phyloP scores from a whole-genome alignment of 1,140 invertebrate genomes.

The Calliopsis andreniformis region DNA sequence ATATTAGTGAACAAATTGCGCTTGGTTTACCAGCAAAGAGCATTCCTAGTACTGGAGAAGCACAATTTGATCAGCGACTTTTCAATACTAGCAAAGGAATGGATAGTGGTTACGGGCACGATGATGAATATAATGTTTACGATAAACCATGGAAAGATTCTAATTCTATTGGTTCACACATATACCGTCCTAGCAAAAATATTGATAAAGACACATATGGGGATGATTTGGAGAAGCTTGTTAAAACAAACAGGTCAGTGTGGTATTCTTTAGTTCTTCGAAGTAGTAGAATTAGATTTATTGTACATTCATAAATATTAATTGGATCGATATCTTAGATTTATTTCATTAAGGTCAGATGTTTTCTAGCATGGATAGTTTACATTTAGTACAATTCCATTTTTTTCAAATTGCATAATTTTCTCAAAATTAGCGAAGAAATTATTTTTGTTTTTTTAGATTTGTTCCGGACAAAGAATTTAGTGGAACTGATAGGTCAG shows the following conservation, averaged over 20 bases:
- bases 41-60: slow-evolving; percentile 86
- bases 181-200: slow-evolving; percentile 96
- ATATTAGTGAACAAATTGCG: slow-evolving; percentile 99
- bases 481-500: slow-evolving; percentile 90
- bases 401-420: too few species aligned
- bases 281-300: too few species aligned
- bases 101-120: slow-evolving; percentile 98
- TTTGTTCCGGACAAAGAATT: slow-evolving; percentile 99
- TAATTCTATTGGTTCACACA: slow-evolving; percentile 91
- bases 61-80: slow-evolving; percentile 97
- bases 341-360: too few species aligned
- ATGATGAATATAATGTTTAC: slow-evolving; percentile 99
- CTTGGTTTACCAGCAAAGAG: slow-evolving; percentile 96
- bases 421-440: background rate
- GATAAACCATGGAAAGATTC: slow-evolving; percentile 96
- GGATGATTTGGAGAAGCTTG: slow-evolving; percentile 91
- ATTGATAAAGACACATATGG: slow-evolving; percentile 96
- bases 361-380: too few species aligned
- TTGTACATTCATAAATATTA: too few species aligned
- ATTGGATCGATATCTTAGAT: too few species aligned
- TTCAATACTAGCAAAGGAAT: slow-evolving; percentile 98
- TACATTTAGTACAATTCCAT: too few species aligned
- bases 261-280: background rate
- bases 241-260: slow-evolving; percentile 91
- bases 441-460: slow-evolving; percentile 77